Conservation (phyloP, 2,113 vertebrate genomes). For the Tenrec ecaudatus region DNA sequence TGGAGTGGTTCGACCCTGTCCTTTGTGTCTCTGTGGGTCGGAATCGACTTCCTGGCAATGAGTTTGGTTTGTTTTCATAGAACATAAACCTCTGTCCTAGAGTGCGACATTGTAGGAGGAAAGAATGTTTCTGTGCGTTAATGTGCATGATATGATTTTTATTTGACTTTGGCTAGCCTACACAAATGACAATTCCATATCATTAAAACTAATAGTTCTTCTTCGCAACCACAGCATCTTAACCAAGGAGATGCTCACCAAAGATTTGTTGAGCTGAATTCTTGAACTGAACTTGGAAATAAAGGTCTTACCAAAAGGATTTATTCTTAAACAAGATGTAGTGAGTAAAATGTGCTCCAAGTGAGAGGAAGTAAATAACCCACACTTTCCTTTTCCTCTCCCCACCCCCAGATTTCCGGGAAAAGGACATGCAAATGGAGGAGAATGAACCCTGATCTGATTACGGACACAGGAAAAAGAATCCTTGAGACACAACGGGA, state of each 20-base stretch:
- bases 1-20: not conserved
- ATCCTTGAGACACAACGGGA: not conserved
- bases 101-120: not conserved
- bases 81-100: not conserved
- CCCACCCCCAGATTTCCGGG: conserved; percentile 59
- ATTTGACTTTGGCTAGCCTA: not conserved
- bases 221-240: not conserved
- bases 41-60: no score
- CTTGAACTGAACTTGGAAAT: conserved; percentile 35
- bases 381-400: conserved; percentile 1
- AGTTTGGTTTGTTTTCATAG: not conserved
- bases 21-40: not conserved
- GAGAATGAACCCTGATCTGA: not conserved
- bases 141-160: not conserved
- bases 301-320: conserved; percentile 13
- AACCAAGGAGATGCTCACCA: not conserved
- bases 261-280: not conserved
- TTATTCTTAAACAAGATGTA: conserved; percentile 1
- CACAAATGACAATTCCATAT: conserved; percentile 4
- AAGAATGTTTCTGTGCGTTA: not conserved
- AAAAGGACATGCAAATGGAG: not conserved
- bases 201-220: not conserved
- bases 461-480: conserved; percentile 54
- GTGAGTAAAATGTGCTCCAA: not conserved
- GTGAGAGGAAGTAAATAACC: not conserved